A percentile compares a stretch with the other conserved stretches of the same genome.
Evolutionary conservation across 2,888 invertebrate genomes (phyloP).

Genomic region (Buathra laborator): DNA sequence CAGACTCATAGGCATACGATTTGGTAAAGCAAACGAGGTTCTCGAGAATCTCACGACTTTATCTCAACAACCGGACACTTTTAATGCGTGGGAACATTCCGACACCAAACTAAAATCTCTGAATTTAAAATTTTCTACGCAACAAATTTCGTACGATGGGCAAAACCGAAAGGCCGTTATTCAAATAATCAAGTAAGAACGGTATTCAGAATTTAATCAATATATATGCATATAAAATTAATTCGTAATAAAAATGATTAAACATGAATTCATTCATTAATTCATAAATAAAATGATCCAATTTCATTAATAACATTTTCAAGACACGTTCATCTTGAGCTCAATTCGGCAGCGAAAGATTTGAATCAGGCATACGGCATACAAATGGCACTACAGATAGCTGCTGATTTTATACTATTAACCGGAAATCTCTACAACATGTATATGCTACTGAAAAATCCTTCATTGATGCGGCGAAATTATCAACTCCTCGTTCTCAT

Average conservation of each 20-base stretch:
- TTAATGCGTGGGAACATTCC: no score
- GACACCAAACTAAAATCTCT: no score
- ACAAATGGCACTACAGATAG: constrained; percentile 45
- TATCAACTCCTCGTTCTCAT: neutral
- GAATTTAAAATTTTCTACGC: no score
- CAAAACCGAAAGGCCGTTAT: no score
- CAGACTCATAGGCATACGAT: neutral
- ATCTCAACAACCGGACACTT: neutral
- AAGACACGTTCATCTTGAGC: constrained; percentile 66
- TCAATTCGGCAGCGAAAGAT: constrained; percentile 36
- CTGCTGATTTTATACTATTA: constrained; percentile 35
- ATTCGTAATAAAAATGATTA: no score
- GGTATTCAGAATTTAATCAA: no score
- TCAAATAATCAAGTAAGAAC: no score
- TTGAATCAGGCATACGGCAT: constrained; percentile 36
- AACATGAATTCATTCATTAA: no score
- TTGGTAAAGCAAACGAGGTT: neutral
- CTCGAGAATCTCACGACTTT: no score
- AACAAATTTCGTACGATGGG: no score
- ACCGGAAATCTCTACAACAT: constrained; percentile 46
- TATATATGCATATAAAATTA: no score
- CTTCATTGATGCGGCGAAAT: neutral
- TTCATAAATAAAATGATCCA: no score
- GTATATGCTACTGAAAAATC: neutral
- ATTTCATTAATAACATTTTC: neutral